Base-by-base conservation (phyloP, 2,888 invertebrate genomes). In the Agonum fuliginosum region DNA sequence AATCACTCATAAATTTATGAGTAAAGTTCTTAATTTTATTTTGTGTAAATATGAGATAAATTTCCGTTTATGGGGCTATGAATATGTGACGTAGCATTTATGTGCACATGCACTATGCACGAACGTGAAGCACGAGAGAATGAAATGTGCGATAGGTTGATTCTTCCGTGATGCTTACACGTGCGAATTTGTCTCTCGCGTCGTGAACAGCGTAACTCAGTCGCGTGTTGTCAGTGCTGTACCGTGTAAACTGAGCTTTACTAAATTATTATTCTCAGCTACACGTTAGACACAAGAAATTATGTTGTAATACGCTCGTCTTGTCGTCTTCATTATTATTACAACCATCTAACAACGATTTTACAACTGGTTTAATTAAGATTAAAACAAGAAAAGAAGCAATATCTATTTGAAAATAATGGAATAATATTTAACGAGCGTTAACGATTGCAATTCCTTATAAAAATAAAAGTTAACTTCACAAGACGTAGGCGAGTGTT, bases 221-320 rank as follows among this genome's bases (percentile, higher is more conserved):
- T 46, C 58, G 58, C 58, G 58, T 30, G 58, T 17, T 62, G 58
- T 62, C 58, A 62, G 58, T 62, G 58, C 58, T 30, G 79, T 80
- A 83, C 83, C 84, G 84, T 84, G 84, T 84, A 83, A 84, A 83
- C 82, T 81, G 80, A 75, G 79, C 80, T 81, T 84, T 84, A 62
- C 58, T 62, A 62, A 27, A 62, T 62, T 62, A 48, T 48, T 48
- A 62, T 30, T 62, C 54, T 54, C 4, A 12, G n/a, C 54, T 24
- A n/a, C n/a, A 22, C 54, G 54, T 12, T 54, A 22, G 22, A 22
- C 54, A 54, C 54, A 30, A 30, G 58, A 62, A 62, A 62, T 62
- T 62, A 62, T 62, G 58, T 62, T 62, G 58, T 62, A 62, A 62
- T 62, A 62, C 27, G 27, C 17, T 30, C 17, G 30, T 17, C 30